Evolutionary conservation across 2,113 vertebrate species (phyloP).

Genomic region (Irena cyanogastra): DNA sequence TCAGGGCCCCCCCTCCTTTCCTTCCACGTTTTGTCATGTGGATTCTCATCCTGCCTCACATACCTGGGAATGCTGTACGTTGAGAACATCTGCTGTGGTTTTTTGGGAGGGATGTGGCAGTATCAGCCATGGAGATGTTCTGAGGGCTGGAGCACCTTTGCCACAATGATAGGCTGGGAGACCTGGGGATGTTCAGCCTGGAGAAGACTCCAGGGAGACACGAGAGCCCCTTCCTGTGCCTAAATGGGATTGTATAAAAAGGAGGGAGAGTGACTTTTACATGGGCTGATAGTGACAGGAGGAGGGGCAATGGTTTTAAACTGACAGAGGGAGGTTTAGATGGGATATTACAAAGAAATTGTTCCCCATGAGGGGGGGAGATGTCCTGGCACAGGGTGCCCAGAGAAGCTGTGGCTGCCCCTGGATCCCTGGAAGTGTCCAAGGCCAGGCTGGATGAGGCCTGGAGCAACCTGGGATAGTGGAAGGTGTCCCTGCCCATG

Average conservation of each 20-base stretch:
- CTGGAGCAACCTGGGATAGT: background rate
- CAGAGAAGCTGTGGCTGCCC: background rate
- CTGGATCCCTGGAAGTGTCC: background rate
- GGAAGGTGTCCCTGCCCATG: background rate
- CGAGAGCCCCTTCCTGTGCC: background rate
- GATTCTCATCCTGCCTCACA: background rate
- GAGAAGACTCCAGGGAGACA: background rate
- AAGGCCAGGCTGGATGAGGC: accelerated
- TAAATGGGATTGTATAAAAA: background rate
- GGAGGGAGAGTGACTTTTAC: background rate
- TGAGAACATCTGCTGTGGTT: accelerated
- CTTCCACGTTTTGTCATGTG: accelerated
- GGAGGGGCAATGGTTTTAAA: background rate
- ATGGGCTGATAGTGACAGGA: background rate
- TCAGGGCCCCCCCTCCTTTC: background rate
- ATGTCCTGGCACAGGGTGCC: background rate
- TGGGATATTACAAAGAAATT: background rate
- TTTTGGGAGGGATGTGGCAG: too few relatives aligned
- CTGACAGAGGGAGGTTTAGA: background rate
- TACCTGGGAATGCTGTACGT: background rate
- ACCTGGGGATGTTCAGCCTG: background rate
- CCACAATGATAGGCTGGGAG: background rate
- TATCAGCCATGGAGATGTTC: background rate
- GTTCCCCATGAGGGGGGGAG: accelerated
- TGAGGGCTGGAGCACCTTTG: background rate